These are phyloP conservation scores for Brachionichthys hirsutus DNA, from an alignment of 2,113 vertebrate species.

Conservation along the genomic window DNA sequence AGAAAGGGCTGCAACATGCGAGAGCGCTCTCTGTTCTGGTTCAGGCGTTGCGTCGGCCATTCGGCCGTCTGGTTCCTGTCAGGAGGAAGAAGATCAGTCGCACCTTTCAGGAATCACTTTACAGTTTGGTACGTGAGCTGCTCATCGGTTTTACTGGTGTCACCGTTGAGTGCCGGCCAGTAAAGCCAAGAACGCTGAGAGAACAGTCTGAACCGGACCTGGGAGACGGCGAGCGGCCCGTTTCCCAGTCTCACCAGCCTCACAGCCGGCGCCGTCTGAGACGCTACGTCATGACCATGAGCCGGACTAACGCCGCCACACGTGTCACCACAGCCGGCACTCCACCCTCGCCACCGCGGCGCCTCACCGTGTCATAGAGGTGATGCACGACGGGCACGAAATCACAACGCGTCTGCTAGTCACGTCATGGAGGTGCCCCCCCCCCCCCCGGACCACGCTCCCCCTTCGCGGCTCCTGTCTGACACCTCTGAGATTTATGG, in stretches of 20 bases:
- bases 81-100: no score
- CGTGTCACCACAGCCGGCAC: conserved; percentile 58
- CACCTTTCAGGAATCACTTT: no score
- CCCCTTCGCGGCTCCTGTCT: conserved; percentile 58
- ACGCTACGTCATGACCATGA: conserved; percentile 74
- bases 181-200: conserved; percentile 43
- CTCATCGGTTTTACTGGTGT: no score
- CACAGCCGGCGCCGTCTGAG: conserved; percentile 64
- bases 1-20: no score
- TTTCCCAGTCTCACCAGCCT: conserved; percentile 68
- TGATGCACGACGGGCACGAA: conserved; percentile 62
- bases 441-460: conserved; percentile 23
- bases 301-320: conserved; percentile 71
- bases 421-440: conserved; percentile 55
- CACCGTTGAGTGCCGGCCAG: no score
- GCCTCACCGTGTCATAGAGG: conserved; percentile 69
- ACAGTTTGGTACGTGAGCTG: no score
- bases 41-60: no score
- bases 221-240: conserved; percentile 38
- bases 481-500: conserved; percentile 63
- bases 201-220: conserved; percentile 60
- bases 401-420: conserved; percentile 59
- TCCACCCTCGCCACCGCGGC: conserved; percentile 61
- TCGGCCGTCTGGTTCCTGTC: no score
- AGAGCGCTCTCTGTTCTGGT: no score